A percentile compares a stretch with the other conserved stretches of the same genome.
Evolutionary conservation across 2,113 vertebrate species (phyloP).

Genomic region (Emydura subglobosa): DNA sequence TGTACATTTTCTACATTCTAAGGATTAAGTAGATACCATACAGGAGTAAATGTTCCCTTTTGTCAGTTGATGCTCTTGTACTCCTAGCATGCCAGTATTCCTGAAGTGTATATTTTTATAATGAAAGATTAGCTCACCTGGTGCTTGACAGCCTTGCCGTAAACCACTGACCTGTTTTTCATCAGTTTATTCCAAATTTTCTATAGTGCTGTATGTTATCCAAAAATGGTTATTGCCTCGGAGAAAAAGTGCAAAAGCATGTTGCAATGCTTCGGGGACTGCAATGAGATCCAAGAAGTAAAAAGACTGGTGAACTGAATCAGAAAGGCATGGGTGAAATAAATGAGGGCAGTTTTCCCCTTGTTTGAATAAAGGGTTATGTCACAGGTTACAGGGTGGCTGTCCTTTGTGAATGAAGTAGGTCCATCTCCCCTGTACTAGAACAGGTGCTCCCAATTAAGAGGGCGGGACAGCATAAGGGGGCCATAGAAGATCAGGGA

Average conservation of each 20-base stretch:
- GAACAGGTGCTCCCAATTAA: neutral
- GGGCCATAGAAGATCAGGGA: neutral
- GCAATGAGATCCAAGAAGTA: neutral
- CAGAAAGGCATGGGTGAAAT: conserved; percentile 34
- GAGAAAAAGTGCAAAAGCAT: conserved; percentile 66
- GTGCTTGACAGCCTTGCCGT: neutral
- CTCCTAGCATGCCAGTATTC: neutral
- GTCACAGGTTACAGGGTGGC: neutral
- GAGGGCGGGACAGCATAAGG: neutral
- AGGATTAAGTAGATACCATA: neutral
- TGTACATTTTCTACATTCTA: conserved; percentile 9
- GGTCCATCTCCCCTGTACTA: neutral
- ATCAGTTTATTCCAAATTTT: neutral
- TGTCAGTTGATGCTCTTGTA: neutral
- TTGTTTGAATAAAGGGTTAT: neutral
- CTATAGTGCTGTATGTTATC: neutral
- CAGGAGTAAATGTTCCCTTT: neutral
- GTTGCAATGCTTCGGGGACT: conserved; percentile 50
- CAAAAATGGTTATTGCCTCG: conserved; percentile 54
- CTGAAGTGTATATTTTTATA: neutral
- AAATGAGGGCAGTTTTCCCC: neutral
- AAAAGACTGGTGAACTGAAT: conserved; percentile 47
- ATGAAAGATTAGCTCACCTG: neutral
- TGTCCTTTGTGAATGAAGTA: neutral
- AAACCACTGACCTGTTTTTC: conserved; percentile 55